These are phyloP conservation scores for Spondyliosoma cantharus DNA, from an alignment of 2,797 vertebrate genomes.

Conservation along the genomic window DNA sequence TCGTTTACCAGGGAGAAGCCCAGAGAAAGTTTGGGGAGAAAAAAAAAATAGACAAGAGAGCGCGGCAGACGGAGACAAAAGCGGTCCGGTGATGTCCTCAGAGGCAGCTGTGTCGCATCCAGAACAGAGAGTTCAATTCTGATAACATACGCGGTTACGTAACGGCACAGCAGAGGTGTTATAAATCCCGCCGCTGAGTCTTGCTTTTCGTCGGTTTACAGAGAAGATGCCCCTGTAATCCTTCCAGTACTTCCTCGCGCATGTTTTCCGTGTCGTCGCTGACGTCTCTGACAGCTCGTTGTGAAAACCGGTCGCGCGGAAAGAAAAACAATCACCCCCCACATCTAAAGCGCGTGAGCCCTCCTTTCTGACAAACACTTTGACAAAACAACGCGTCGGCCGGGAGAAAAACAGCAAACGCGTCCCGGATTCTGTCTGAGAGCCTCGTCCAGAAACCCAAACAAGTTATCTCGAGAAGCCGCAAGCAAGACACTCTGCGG, in stretches of 20 bases:
- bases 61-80: background rate
- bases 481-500: slow-evolving; percentile 54
- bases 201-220: background rate
- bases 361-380: slow-evolving; percentile 34
- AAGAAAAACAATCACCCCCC: background rate
- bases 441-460: slow-evolving; percentile 57
- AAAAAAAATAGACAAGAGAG: background rate
- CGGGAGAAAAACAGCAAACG: slow-evolving; percentile 51
- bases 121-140: slow-evolving; percentile 43
- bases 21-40: background rate
- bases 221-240: background rate
- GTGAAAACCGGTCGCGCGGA: background rate
- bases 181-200: slow-evolving; percentile 12
- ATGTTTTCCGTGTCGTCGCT: background rate
- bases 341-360: slow-evolving; percentile 37
- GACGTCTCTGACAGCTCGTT: slow-evolving; percentile 12
- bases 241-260: background rate
- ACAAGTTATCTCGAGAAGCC: slow-evolving; percentile 59
- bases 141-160: slow-evolving; percentile 50
- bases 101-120: slow-evolving; percentile 46
- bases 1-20: slow-evolving; percentile 27
- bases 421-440: slow-evolving; percentile 14
- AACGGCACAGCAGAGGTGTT: slow-evolving; percentile 25
- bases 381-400: slow-evolving; percentile 42
- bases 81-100: background rate